A percentile compares a stretch with the other conserved stretches of the same genome.
phyloP scores from a whole-genome alignment of 2,888 invertebrate genomes.

The Cryptus viduatorius region DNA sequence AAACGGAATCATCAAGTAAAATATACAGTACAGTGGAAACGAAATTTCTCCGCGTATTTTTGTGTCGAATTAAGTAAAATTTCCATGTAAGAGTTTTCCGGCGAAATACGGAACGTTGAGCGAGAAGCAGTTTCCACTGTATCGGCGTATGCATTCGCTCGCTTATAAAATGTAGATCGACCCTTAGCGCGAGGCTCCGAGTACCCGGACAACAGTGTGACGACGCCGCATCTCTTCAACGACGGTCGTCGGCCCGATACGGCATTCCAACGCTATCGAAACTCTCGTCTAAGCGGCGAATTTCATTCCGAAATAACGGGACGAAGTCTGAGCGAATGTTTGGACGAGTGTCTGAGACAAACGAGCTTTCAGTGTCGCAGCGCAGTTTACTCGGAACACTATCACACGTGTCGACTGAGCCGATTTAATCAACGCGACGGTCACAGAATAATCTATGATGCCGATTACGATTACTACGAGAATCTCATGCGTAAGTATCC shows the following conservation, averaged over 20 bases:
- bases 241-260: conserved; percentile 94
- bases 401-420: conserved; percentile 93
- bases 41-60: no score
- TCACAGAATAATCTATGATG: conserved; percentile 95
- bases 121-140: conserved; percentile 12
- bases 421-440: conserved; percentile 95
- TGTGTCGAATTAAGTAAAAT: no score
- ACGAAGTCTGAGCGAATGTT: conserved; percentile 94
- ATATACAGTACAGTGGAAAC: no score
- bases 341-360: conserved; percentile 95
- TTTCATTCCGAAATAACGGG: conserved; percentile 96
- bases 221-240: conserved; percentile 92
- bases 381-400: conserved; percentile 94
- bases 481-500: conserved; percentile 93
- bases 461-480: conserved; percentile 97
- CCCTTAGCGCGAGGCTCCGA: conserved; percentile 93
- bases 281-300: conserved; percentile 94
- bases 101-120: not conserved
- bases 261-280: conserved; percentile 94
- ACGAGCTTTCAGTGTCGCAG: conserved; percentile 96
- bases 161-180: conserved; percentile 75
- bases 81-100: no score
- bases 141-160: conserved; percentile 60
- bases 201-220: conserved; percentile 94
- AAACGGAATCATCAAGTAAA: no score